These are phyloP conservation scores for Mastacembelus armatus DNA, from an alignment of 2,797 vertebrate species.

Conservation along the genomic window DNA sequence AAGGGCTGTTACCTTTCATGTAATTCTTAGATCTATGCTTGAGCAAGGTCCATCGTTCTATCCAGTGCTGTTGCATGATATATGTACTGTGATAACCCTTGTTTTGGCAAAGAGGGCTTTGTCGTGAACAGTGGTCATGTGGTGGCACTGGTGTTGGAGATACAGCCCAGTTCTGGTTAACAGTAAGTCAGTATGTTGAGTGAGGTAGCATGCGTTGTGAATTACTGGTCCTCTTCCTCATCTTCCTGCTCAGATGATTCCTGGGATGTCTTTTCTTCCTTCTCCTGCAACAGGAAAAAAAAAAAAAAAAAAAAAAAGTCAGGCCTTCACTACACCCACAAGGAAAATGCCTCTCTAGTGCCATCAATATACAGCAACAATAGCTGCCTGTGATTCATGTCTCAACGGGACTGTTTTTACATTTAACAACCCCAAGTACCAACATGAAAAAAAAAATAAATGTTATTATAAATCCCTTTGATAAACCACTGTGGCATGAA, in stretches of 20 bases:
- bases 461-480: slow-evolving; percentile 41
- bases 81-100: slow-evolving; percentile 75
- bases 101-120: slow-evolving; percentile 63
- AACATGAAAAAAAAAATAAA: slow-evolving; percentile 16
- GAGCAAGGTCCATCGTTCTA: slow-evolving; percentile 82
- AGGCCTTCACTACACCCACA: slow-evolving; percentile 31
- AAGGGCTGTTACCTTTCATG: slow-evolving; percentile 74
- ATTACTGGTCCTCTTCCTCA: slow-evolving; percentile 89
- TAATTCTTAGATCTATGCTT: slow-evolving; percentile 78
- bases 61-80: slow-evolving; percentile 87
- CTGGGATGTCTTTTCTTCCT: slow-evolving; percentile 93
- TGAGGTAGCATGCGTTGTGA: slow-evolving; percentile 89
- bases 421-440: slow-evolving; percentile 23
- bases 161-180: slow-evolving; percentile 85
- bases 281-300: slow-evolving; percentile 81
- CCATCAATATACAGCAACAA: slow-evolving; percentile 33
- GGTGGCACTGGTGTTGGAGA: slow-evolving; percentile 81
- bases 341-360: slow-evolving; percentile 37
- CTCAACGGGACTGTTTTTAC: slow-evolving; percentile 31
- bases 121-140: slow-evolving; percentile 77
- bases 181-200: slow-evolving; percentile 85
- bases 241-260: slow-evolving; percentile 90
- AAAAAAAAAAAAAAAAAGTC: background rate
- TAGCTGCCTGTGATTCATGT: slow-evolving; percentile 47
- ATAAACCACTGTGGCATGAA: slow-evolving; percentile 58